phyloP scores from a whole-genome alignment of 2,797 vertebrate species.

The Halcyon badia region DNA sequence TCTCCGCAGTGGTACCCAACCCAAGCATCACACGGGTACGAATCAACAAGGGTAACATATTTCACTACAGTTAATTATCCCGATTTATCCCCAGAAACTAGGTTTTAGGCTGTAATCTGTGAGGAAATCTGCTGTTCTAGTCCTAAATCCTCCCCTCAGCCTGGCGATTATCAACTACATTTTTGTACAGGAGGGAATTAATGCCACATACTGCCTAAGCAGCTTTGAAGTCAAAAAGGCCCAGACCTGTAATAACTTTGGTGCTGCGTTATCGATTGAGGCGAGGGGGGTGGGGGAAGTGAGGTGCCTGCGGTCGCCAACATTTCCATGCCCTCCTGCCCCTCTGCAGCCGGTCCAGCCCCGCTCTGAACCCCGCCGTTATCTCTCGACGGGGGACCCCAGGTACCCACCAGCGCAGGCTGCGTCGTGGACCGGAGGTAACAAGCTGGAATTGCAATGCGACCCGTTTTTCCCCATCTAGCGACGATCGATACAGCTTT shows the following conservation, averaged over 20 bases:
- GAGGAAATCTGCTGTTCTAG: constrained; percentile 88
- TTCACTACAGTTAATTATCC: constrained; percentile 85
- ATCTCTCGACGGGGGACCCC: constrained; percentile 43
- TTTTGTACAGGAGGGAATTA: constrained; percentile 90
- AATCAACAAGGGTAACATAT: constrained; percentile 77
- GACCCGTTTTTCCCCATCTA: constrained; percentile 73
- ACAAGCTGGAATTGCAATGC: constrained; percentile 41
- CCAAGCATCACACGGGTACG: constrained; percentile 9
- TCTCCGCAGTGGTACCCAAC: background rate
- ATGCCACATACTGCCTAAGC: constrained; percentile 88
- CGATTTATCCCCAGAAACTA: constrained; percentile 84
- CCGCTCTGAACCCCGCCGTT: background rate
- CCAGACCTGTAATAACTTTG: constrained; percentile 85
- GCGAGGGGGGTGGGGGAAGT: background rate
- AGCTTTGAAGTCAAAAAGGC: constrained; percentile 86
- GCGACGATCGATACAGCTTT: constrained; percentile 77
- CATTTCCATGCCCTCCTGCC: background rate
- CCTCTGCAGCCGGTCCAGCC: background rate
- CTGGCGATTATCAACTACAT: constrained; percentile 87
- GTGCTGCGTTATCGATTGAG: background rate
- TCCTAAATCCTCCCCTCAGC: constrained; percentile 86
- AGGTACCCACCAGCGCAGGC: constrained; percentile 20
- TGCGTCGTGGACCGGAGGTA: constrained; percentile 40
- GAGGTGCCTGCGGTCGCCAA: fast-evolving
- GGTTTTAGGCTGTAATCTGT: constrained; percentile 88